Evolutionary conservation across 37 sponge, comb jelly and placozoan genomes (phyloP).

Genomic region (Agelas oroides): DNA sequence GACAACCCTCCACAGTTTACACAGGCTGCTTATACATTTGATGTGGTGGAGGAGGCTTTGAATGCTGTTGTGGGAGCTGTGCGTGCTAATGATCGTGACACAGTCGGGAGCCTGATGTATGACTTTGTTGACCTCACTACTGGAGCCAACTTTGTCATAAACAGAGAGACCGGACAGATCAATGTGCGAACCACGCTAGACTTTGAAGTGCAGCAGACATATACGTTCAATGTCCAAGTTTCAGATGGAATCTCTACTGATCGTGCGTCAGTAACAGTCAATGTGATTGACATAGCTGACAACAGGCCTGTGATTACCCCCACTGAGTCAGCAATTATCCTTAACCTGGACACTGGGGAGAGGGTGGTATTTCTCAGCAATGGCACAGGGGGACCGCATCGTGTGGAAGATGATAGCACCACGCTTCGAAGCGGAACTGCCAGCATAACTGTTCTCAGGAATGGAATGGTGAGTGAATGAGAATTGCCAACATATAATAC

Average conservation of each 20-base stretch:
- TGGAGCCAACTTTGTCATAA: slow-evolving; percentile 37
- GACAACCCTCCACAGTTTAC: slow-evolving; percentile 62
- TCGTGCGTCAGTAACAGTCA: slow-evolving; percentile 40
- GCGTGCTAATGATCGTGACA: slow-evolving; percentile 39
- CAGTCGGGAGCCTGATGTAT: slow-evolving; percentile 16
- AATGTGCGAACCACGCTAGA: slow-evolving; percentile 16
- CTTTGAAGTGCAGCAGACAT: neutral
- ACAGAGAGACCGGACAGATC: slow-evolving; percentile 44
- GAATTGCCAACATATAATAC: neutral
- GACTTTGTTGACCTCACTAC: slow-evolving; percentile 16
- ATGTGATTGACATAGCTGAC: slow-evolving; percentile 60
- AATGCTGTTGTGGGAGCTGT: slow-evolving; percentile 27
- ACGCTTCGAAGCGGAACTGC: slow-evolving; percentile 6
- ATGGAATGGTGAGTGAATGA: slow-evolving; percentile 5
- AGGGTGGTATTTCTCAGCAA: slow-evolving; percentile 21
- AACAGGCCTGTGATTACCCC: slow-evolving; percentile 62
- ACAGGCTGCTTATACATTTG: slow-evolving; percentile 22
- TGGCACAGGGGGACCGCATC: slow-evolving; percentile 31
- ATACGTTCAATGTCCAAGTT: slow-evolving; percentile 19
- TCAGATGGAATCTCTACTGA: slow-evolving; percentile 15
- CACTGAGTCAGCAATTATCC: neutral
- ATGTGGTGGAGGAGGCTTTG: slow-evolving; percentile 39
- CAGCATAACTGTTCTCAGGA: neutral
- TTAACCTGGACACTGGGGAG: slow-evolving; percentile 45
- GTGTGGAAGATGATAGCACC: slow-evolving; percentile 41